Percentiles rank a stretch among this genome's conserved stretches.
Evolutionary conservation across 2,797 vertebrate species (phyloP).

Genomic region (Argentina silus): DNA sequence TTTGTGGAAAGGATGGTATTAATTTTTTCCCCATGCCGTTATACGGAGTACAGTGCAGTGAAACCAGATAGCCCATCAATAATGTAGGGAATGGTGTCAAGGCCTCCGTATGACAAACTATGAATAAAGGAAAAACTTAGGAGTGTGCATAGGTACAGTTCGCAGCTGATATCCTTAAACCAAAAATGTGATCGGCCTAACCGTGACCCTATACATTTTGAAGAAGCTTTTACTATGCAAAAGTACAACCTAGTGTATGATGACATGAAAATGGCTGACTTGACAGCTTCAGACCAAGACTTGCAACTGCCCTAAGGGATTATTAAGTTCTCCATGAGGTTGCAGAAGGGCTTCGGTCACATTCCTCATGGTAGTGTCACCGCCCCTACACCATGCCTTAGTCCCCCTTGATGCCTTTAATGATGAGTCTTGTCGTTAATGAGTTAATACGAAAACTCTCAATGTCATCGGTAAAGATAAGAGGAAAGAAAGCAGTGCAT

Average conservation of each 20-base stretch:
- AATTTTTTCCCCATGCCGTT: constrained; percentile 22
- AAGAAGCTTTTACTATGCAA: background rate
- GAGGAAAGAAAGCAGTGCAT: constrained; percentile 91
- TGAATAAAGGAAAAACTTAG: constrained; percentile 40
- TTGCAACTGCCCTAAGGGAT: constrained; percentile 26
- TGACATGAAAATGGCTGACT: constrained; percentile 25
- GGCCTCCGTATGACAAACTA: constrained; percentile 35
- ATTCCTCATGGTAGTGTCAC: constrained; percentile 69
- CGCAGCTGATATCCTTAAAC: background rate
- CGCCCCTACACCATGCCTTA: constrained; percentile 59
- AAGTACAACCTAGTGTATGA: background rate
- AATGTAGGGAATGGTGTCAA: constrained; percentile 31
- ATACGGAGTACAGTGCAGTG: constrained; percentile 7
- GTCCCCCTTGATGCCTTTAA: constrained; percentile 77
- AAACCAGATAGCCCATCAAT: constrained; percentile 37
- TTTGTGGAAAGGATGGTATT: constrained; percentile 75
- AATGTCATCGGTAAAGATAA: constrained; percentile 98
- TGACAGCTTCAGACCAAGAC: constrained; percentile 29
- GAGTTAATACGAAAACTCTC: constrained; percentile 98
- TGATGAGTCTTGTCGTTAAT: constrained; percentile 95
- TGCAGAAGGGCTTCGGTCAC: constrained; percentile 38
- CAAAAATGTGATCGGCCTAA: background rate
- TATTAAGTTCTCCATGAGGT: constrained; percentile 41
- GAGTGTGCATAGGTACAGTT: background rate
- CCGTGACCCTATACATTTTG: background rate